phyloP scores from a whole-genome alignment of 1,140 invertebrate genomes.

The Drosophila melanogaster region Release_6_plus_ISO1_MT NT_033779.5:7502001-7502500 shows the following conservation, averaged over 20 bases:
- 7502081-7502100: constrained; percentile 62
- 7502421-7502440: constrained; percentile 46
- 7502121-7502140: constrained; percentile 69
- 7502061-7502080: constrained; percentile 39
- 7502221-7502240: constrained; percentile 76
- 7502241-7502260: constrained; percentile 55
- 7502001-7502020: constrained; percentile 55
- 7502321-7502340: not conserved
- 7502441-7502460: constrained; percentile 45
- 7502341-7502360: not conserved
- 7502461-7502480: constrained; percentile 50
- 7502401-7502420: constrained; percentile 56
- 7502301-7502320: constrained; percentile 57
- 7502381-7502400: constrained; percentile 73
- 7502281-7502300: constrained; percentile 62
- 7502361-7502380: constrained; percentile 50
- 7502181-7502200: not conserved
- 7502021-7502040: constrained; percentile 1
- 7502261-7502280: constrained; percentile 35
- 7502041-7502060: constrained; percentile 16
- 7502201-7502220: constrained; percentile 68
- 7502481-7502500: constrained; percentile 11
- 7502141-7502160: constrained; percentile 34
- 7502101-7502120: constrained; percentile 63
- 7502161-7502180: constrained; percentile 57